phyloP scores from a whole-genome alignment of 2,797 vertebrate genomes.

The Gallinago stenura region DNA sequence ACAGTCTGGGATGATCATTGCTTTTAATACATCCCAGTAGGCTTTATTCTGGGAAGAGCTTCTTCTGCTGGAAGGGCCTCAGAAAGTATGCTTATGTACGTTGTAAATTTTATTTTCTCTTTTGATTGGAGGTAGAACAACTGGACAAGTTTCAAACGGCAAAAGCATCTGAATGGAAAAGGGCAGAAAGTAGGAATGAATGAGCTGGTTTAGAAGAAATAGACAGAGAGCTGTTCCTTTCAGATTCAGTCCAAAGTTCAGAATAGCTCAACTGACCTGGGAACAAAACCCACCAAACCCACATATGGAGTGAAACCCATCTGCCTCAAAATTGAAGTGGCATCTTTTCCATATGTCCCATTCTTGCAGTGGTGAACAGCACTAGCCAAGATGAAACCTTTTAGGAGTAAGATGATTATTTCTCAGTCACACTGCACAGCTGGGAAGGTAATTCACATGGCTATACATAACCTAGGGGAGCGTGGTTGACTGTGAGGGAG shows the following conservation, averaged over 20 bases:
- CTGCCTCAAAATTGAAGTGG: neutral
- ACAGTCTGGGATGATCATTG: slow-evolving; percentile 24
- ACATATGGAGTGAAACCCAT: neutral
- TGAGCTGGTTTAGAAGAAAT: neutral
- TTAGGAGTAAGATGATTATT: neutral
- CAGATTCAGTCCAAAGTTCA: neutral
- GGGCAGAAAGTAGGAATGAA: neutral
- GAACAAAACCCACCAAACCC: neutral
- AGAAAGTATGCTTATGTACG: neutral
- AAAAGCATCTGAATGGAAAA: neutral
- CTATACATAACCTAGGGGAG: neutral
- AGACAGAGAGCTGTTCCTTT: neutral
- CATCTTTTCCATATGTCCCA: neutral
- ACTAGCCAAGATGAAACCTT: neutral
- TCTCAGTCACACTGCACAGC: neutral
- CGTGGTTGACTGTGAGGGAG: neutral
- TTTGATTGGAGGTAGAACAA: neutral
- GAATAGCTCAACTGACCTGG: neutral
- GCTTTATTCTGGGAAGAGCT: neutral
- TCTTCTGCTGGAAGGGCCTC: slow-evolving; percentile 20
- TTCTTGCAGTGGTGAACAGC: neutral
- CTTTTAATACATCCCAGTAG: slow-evolving; percentile 45
- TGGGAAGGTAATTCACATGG: neutral
- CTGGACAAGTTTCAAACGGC: neutral
- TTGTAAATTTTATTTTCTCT: neutral